Base-by-base conservation (phyloP, 1,140 invertebrate species). In the Drosophila kepulauana region DNA sequence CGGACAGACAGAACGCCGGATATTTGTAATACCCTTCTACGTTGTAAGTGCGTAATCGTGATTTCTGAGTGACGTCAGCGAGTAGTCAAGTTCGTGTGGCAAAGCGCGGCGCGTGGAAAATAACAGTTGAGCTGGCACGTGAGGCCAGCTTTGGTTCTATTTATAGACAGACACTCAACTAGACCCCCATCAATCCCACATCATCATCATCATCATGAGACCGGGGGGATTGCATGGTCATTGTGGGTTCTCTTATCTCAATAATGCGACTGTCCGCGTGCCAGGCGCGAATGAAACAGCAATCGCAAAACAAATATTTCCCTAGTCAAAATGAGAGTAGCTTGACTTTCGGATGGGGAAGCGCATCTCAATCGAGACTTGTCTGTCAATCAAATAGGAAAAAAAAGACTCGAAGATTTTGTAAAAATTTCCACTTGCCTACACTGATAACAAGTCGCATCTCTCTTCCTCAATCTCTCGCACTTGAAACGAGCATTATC, bases 341-440 rank as follows among this genome's bases (percentile, higher is more conserved):
- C 1, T 38, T 38, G 6, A 59, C 11, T 45, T 16, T 38, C 35
- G 30, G 41, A 15, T 16, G 10, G 35, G 6, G 35, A 38, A 38
- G 35, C 35, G 16, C 13, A 8, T 48, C 15, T 54, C 25, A 54
- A 54, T 38, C 41, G 33, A 38, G 30, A 16, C 30, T 54, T 16
- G 13, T 8, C 43, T 66, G 66, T 59, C 56, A 74, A 58, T 70
- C 66, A 71, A 64, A 57, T 13, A 41, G 46, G 41, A 35, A n/a
- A 38, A 16, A 35, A 54, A 56, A 20, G 45, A 45, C n/a, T 43
- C n/a, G 35, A 52, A 52, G 16, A 72, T 49, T 56, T 38, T 68
- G 46, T 66, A 73, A 77, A 78, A 78, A 59, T 76, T 76, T 76
- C 74, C 69, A 76, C 68, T 72, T 49, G 33, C 25, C 35, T 11